A percentile compares a stretch with the other conserved stretches of the same genome.
Conservation (phyloP, 2,888 invertebrate genomes). For the Slavum lentiscoides region DNA sequence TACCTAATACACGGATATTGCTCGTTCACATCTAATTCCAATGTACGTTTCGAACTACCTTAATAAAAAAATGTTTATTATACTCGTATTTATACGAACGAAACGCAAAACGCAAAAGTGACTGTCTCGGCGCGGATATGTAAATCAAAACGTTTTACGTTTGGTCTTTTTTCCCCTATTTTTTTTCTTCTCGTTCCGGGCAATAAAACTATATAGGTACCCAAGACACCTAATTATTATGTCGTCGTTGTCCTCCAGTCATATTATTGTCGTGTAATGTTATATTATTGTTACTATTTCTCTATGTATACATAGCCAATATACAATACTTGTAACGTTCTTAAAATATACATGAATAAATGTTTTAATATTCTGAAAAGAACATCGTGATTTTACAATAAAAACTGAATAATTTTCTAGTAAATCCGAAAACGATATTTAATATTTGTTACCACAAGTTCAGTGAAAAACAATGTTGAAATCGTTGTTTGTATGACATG, state of each 20-base stretch:
- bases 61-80: not conserved
- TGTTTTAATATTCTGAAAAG: too few species aligned
- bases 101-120: not conserved
- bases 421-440: too few species aligned
- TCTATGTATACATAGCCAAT: too few species aligned
- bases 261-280: too few species aligned
- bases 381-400: too few species aligned
- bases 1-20: conserved; percentile 25
- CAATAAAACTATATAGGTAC: not conserved
- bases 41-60: conserved; percentile 25
- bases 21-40: conserved; percentile 12
- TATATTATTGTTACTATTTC: too few species aligned
- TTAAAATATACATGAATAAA: too few species aligned
- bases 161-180: not conserved
- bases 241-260: not conserved
- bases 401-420: too few species aligned
- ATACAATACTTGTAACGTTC: too few species aligned
- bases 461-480: too few species aligned
- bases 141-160: conserved; percentile 2
- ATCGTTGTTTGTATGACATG: too few species aligned
- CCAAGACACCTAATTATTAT: not conserved
- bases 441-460: too few species aligned
- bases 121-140: not conserved
- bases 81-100: not conserved
- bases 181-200: not conserved